A percentile compares a stretch with the other conserved stretches of the same genome.
Evolutionary conservation across 2,113 vertebrate genomes (phyloP).

Genomic region (Saguinus imperator): DNA sequence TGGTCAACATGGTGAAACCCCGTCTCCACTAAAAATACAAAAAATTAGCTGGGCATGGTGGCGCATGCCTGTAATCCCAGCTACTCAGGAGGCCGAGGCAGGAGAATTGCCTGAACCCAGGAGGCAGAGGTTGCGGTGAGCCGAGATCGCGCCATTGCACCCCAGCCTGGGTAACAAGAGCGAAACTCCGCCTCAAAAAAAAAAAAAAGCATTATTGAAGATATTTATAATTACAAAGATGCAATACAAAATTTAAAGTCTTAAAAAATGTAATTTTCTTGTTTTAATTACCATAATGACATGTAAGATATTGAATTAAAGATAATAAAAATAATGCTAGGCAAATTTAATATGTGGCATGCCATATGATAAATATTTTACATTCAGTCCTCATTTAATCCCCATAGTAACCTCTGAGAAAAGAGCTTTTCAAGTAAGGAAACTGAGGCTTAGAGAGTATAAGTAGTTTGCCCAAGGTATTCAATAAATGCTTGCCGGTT

Average conservation of each 20-base stretch:
- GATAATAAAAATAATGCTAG: background rate
- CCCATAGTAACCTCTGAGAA: background rate
- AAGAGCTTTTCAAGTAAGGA: constrained; percentile 40
- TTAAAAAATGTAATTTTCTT: background rate
- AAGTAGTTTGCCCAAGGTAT: background rate
- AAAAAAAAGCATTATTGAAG: background rate
- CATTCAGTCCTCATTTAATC: background rate
- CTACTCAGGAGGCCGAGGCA: too few species aligned
- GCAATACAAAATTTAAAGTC: background rate
- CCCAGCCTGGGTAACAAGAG: too few species aligned
- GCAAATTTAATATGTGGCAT: background rate
- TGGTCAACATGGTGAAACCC: too few species aligned
- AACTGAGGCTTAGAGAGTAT: constrained; percentile 45
- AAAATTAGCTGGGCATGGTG: too few species aligned
- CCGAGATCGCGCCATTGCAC: too few species aligned
- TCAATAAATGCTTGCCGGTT: constrained; percentile 13
- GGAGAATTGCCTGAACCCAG: too few species aligned
- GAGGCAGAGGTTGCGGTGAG: too few species aligned
- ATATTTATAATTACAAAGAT: background rate
- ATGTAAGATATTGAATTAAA: background rate
- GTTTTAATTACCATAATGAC: background rate
- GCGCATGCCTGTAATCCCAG: too few species aligned
- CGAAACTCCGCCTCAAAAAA: too few species aligned
- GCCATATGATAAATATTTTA: background rate
- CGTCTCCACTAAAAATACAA: too few species aligned